Percentiles rank a stretch among this genome's conserved stretches.
These are phyloP conservation scores for Scolanthus callimorphus DNA, from an alignment of 92 coral and sea anemone species.

Conservation along the genomic window DNA sequence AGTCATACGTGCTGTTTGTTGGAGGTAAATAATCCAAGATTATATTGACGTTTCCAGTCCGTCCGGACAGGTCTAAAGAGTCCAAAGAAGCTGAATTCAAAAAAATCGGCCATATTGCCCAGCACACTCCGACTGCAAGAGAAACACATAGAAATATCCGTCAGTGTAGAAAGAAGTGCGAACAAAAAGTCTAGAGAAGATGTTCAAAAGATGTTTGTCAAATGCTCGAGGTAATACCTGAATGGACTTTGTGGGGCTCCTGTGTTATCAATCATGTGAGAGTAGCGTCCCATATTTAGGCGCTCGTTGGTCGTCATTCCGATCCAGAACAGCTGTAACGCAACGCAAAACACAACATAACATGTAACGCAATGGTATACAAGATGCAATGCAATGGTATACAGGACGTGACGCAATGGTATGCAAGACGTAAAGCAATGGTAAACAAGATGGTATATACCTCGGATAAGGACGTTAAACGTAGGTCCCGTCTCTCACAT, in stretches of 20 bases:
- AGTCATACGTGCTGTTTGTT: constrained; percentile 33
- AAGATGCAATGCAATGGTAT: no score
- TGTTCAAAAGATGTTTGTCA: no score
- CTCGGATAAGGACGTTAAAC: no score
- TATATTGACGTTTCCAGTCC: constrained; percentile 77
- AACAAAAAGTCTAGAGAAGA: no score
- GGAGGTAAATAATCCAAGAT: constrained; percentile 10
- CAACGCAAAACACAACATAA: background rate
- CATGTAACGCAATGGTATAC: no score
- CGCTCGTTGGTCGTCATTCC: constrained; percentile 97
- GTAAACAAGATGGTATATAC: no score
- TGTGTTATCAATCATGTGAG: constrained; percentile 55
- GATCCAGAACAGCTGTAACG: constrained; percentile 75
- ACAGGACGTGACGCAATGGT: no score
- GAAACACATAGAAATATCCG: background rate
- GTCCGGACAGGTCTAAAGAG: constrained; percentile 63
- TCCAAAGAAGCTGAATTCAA: constrained; percentile 70
- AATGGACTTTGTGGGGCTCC: constrained; percentile 79
- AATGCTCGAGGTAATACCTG: constrained; percentile 74
- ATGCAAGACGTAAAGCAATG: no score
- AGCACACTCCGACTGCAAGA: constrained; percentile 76
- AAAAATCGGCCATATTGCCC: constrained; percentile 90
- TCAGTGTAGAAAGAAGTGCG: no score
- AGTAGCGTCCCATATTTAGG: constrained; percentile 68
- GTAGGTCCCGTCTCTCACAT: no score